Conservation (phyloP, 2,797 vertebrate genomes). For the Halcyon leucocephala region DNA sequence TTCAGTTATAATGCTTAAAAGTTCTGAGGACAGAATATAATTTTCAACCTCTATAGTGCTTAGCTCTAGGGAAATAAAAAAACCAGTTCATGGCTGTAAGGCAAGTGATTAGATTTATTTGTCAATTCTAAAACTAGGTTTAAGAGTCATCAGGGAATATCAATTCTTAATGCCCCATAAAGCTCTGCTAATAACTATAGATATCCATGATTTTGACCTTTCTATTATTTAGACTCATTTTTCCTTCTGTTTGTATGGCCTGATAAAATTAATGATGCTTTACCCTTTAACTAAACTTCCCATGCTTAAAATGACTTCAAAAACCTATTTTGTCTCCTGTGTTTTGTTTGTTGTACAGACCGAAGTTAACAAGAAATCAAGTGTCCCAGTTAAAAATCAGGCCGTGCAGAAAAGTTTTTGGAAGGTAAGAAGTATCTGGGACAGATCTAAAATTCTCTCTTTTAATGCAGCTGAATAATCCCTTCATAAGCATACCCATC, state of each 20-base stretch:
- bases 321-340: not conserved
- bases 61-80: not conserved
- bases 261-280: slow-evolving; percentile 54
- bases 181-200: slow-evolving; percentile 8
- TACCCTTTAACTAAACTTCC: not conserved
- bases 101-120: slow-evolving; percentile 35
- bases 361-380: not conserved
- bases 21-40: not conserved
- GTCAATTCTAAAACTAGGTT: slow-evolving; percentile 30
- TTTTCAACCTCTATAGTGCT: not conserved
- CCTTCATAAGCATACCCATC: not conserved
- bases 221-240: slow-evolving; percentile 32
- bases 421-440: not conserved
- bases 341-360: not conserved
- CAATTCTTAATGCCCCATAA: slow-evolving; percentile 34
- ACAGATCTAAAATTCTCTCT: not conserved
- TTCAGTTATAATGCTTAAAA: not conserved
- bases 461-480: not conserved
- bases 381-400: slow-evolving; percentile 19
- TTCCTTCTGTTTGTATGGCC: not conserved
- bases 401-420: not conserved
- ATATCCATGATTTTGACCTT: slow-evolving; percentile 22
- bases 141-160: not conserved
- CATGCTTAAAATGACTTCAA: not conserved
- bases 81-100: not conserved